Evolutionary conservation across 2,113 vertebrate species (phyloP).

Genomic region (Hiodon tergisus): DNA sequence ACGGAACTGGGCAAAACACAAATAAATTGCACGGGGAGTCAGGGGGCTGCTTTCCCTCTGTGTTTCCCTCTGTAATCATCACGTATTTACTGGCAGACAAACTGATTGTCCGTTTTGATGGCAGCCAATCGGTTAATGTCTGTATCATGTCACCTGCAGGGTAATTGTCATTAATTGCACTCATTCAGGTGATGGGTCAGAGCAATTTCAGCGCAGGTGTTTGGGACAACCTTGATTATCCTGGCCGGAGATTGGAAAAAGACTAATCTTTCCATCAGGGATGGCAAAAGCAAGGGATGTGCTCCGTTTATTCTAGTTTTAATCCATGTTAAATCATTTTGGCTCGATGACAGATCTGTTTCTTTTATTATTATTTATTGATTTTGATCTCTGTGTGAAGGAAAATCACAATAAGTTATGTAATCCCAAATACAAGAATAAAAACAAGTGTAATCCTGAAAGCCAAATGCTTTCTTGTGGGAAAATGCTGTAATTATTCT

Average conservation of each 20-base stretch:
- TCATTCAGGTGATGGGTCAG: constrained; percentile 67
- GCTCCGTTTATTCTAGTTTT: constrained; percentile 64
- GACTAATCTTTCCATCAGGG: constrained; percentile 55
- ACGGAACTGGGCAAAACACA: constrained; percentile 57
- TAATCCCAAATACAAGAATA: background rate
- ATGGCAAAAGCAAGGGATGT: constrained; percentile 44
- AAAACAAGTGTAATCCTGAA: constrained; percentile 26
- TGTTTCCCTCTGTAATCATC: constrained; percentile 70
- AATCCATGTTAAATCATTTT: constrained; percentile 61
- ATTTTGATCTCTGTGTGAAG: constrained; percentile 32
- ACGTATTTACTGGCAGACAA: constrained; percentile 72
- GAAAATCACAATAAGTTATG: constrained; percentile 23
- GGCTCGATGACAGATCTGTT: constrained; percentile 2
- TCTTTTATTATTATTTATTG: constrained; percentile 44
- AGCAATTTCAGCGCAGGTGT: constrained; percentile 72
- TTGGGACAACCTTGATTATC: constrained; percentile 67
- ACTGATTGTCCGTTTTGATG: constrained; percentile 53
- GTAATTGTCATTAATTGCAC: constrained; percentile 79
- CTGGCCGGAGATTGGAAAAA: constrained; percentile 52
- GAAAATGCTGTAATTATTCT: constrained; percentile 21
- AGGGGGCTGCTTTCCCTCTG: constrained; percentile 38
- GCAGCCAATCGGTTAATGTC: constrained; percentile 69
- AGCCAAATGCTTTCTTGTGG: background rate
- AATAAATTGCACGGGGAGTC: constrained; percentile 60
- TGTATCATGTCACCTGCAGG: constrained; percentile 69